Conservation (phyloP, 2,113 vertebrate species). For the Lagopus leucura region DNA sequence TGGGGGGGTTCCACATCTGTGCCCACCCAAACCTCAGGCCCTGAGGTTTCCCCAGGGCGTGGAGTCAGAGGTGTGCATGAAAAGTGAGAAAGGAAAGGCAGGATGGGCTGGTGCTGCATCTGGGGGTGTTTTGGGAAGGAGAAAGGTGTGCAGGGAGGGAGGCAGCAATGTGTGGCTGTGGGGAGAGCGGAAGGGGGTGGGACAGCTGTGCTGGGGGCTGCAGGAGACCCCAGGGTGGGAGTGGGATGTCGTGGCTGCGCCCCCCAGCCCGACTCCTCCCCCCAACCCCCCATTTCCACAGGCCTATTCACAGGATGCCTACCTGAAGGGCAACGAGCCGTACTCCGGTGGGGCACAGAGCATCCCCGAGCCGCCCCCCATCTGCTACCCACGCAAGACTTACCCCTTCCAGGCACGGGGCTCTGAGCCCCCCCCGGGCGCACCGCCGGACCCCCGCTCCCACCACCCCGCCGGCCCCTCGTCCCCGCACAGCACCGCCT, state of each 20-base stretch:
- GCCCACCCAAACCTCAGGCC: accelerated
- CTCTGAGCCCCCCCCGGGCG: conserved; percentile 74
- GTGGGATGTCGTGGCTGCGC: accelerated
- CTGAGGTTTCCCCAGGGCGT: neutral
- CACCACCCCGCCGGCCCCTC: conserved; percentile 74
- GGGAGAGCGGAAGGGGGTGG: accelerated
- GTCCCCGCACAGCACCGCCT: conserved; percentile 76
- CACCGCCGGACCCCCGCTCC: conserved; percentile 81
- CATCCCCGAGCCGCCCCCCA: conserved; percentile 91
- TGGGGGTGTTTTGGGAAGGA: neutral
- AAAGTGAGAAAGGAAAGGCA: neutral
- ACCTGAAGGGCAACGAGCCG: conserved; percentile 93
- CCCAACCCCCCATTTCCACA: neutral
- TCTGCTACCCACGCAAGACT: conserved; percentile 88
- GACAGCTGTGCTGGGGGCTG: accelerated
- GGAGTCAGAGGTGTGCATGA: neutral
- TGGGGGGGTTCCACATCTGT: accelerated
- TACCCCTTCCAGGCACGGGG: conserved; percentile 74
- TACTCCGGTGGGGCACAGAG: conserved; percentile 90
- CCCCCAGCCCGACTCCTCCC: neutral
- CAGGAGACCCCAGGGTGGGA: neutral
- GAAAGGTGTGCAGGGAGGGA: neutral
- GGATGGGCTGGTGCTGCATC: neutral
- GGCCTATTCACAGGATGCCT: conserved; percentile 97
- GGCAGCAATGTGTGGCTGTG: neutral